Evolutionary conservation across 64 coral and sea anemone species (phyloP), one percentile per base, ranked within the genome.

Genomic region (Montipora efflorescens): DNA sequence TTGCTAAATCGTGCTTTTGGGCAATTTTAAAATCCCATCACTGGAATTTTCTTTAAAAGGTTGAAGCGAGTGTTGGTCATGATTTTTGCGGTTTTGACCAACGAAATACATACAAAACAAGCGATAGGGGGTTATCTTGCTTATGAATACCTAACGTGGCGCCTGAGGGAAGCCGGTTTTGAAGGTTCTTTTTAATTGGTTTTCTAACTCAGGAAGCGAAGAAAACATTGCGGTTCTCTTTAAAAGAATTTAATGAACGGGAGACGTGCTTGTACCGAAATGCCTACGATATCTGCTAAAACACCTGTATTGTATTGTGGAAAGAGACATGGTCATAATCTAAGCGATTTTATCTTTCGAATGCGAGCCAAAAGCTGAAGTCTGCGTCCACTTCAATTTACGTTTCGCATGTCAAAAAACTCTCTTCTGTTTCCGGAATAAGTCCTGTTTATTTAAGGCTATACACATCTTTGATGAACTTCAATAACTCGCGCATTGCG

Each of bases 381-480:
- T 72, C 22, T 86, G 66, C 46, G 11, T 21, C 49, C 18, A 13
- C 44, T 82, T 86, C 12, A 49, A 78, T 50, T 49, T 43, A 46
- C 45, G 46, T 20, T 71, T 72, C 48, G 15, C 59, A 49, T 72
- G 43, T 46, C 68, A 66, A 71, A n/a, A 10, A 47, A 16, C 50
- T 59, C 51, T 50, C 64, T 70, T 64, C 16, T 2, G 36, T 70
- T 71, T 86, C n/a, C 36, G 46, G 62, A 72, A 43, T 23, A 8
- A 2, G 19, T 23, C 13, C 13, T 47, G 62, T 70, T 43, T 86
- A 70, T 50, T 70, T 64, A 86, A 44, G 45, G 68, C 21, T 71
- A 46, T 86, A 86, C 82, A 51, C 19, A 11, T 71, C 47, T 71
- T 50, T 21, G 9, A 72, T 48, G 62, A 86, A 51, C 82, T n/a